Evolutionary conservation across 1,140 invertebrate genomes (phyloP).

Genomic region (Bombus affinis): DNA sequence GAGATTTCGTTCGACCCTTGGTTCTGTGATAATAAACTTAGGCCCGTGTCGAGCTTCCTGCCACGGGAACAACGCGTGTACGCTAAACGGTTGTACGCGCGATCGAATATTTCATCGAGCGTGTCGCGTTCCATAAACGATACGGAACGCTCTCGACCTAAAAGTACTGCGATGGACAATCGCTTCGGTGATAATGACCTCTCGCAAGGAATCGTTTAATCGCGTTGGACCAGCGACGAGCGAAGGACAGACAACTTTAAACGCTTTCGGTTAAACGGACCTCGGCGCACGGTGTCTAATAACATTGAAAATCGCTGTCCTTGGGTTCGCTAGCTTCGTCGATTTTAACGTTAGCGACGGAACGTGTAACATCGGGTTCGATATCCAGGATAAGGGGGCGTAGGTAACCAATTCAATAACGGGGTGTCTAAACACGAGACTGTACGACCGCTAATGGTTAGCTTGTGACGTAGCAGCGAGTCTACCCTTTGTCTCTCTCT

Average conservation of each 20-base stretch:
- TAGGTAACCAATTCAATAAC: conserved; percentile 70
- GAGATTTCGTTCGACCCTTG: conserved; percentile 35
- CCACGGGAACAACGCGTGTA: neutral
- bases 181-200: neutral
- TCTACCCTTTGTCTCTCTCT: conserved; percentile 11
- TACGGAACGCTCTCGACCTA: neutral
- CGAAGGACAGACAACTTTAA: neutral
- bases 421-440: conserved; percentile 64
- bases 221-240: neutral
- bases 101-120: conserved; percentile 19
- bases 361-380: conserved; percentile 64
- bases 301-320: conserved; percentile 33
- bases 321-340: conserved; percentile 46
- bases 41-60: conserved; percentile 16
- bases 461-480: conserved; percentile 56
- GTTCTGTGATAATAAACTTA: conserved; percentile 41
- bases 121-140: conserved; percentile 9
- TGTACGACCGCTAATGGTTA: conserved; percentile 68
- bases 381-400: conserved; percentile 61
- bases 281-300: conserved; percentile 3
- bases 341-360: conserved; percentile 58
- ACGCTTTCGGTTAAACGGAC: conserved; percentile 9
- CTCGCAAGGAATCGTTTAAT: conserved; percentile 1
- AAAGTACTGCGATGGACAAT: neutral
- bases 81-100: neutral